A percentile compares a stretch with the other conserved stretches of the same genome.
These are phyloP conservation scores for Lagocephalus sceleratus DNA, from an alignment of 2,797 vertebrate genomes.

Conservation along the genomic window DNA sequence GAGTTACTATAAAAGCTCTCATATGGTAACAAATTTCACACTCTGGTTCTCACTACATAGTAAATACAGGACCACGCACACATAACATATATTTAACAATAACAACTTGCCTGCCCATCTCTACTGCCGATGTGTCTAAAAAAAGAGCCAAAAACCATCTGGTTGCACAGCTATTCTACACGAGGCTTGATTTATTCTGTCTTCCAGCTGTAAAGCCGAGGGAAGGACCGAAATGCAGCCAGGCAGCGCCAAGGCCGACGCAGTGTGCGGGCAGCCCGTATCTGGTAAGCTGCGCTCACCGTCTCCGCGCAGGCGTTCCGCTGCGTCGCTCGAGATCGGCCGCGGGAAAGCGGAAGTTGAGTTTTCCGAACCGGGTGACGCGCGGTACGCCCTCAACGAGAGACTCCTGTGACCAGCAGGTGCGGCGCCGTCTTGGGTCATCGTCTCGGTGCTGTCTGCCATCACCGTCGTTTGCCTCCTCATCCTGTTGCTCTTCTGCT, in stretches of 20 bases:
- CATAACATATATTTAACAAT: no score
- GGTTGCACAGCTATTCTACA: no score
- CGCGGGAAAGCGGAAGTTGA: not conserved
- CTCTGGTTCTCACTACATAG: no score
- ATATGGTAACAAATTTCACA: no score
- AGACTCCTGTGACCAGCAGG: slow-evolving; percentile 43
- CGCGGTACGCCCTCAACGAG: slow-evolving; percentile 7
- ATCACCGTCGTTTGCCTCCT: slow-evolving; percentile 74
- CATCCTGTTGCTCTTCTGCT: slow-evolving; percentile 78
- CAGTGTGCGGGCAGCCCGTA: slow-evolving; percentile 70
- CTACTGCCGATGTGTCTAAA: slow-evolving; percentile 3
- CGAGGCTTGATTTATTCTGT: no score
- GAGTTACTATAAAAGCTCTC: not conserved
- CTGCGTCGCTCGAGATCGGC: no score
- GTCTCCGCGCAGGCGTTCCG: not conserved
- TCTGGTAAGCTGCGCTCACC: slow-evolving; percentile 48
- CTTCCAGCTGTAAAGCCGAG: slow-evolving; percentile 82
- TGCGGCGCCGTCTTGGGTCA: slow-evolving; percentile 64
- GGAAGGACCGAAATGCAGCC: slow-evolving; percentile 72
- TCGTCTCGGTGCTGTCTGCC: slow-evolving; percentile 74
- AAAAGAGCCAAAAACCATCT: not conserved
- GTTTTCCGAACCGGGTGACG: not conserved
- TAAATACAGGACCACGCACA: no score
- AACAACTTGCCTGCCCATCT: slow-evolving; percentile 1
- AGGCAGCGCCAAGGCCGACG: slow-evolving; percentile 80